Conservation (phyloP, 2,797 vertebrate genomes). For the Rhincodon typus region DNA sequence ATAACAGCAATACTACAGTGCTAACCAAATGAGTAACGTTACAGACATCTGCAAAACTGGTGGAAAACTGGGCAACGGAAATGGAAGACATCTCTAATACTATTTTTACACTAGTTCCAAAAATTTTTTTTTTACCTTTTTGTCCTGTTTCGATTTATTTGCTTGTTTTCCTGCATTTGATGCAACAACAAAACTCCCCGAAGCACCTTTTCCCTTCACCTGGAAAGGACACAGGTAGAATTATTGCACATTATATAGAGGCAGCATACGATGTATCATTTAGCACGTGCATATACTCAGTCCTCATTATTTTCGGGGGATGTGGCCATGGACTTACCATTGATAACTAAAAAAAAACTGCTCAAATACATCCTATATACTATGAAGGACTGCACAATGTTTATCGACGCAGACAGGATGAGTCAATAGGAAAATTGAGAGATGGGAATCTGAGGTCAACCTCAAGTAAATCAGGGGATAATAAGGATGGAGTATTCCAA, state of each 20-base stretch:
- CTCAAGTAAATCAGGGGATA: no score
- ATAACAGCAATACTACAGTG: neutral
- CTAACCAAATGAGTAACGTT: neutral
- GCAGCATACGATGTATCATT: neutral
- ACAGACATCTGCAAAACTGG: neutral
- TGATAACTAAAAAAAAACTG: no score
- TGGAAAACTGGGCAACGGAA: neutral
- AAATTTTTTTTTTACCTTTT: constrained; percentile 55
- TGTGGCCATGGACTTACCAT: no score
- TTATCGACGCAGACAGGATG: no score
- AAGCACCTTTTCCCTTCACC: constrained; percentile 95
- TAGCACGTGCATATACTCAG: neutral
- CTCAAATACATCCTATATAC: no score
- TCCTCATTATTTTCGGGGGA: no score
- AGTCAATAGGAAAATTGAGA: no score
- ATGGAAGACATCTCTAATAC: neutral
- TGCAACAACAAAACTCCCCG: constrained; percentile 83
- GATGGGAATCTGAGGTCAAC: no score
- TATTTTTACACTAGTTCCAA: neutral
- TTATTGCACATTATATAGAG: neutral
- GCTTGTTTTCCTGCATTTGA: constrained; percentile 64
- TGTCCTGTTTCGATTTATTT: constrained; percentile 63
- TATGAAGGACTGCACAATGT: no score
- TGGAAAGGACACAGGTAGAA: constrained; percentile 45
- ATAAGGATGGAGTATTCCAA: no score